These are phyloP conservation scores for Diplazon laetatorius DNA, from an alignment of 2,888 invertebrate species.

Conservation along the genomic window DNA sequence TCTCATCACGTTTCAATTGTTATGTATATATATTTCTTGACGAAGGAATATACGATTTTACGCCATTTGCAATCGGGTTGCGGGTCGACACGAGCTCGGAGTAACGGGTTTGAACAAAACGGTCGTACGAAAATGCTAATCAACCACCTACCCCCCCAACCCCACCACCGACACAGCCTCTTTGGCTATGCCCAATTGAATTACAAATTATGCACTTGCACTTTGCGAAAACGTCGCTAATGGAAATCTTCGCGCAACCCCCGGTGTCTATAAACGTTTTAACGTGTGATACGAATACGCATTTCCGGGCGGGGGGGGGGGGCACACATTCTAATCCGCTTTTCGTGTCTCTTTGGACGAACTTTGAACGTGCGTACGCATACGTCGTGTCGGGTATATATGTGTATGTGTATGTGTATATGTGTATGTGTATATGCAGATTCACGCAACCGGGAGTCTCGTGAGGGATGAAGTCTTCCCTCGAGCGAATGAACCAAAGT, in stretches of 20 bases:
- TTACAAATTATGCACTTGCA: constrained; percentile 57
- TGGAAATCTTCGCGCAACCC: constrained; percentile 59
- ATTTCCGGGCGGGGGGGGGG: no score
- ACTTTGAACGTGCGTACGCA: constrained; percentile 46
- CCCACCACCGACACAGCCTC: constrained; percentile 58
- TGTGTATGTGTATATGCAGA: no score
- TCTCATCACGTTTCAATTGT: constrained; percentile 39
- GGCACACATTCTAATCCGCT: constrained; percentile 28
- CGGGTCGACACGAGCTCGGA: no score
- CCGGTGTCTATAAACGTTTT: constrained; percentile 19
- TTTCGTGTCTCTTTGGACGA: constrained; percentile 10
- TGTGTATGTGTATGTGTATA: constrained; percentile 10
- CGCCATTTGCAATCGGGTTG: no score
- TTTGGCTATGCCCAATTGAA: constrained; percentile 52
- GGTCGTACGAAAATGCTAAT: no score
- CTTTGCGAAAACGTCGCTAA: constrained; percentile 50
- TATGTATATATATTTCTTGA: no score
- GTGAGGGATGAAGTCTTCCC: not conserved
- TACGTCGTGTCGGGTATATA: constrained; percentile 2
- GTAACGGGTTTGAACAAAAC: no score
- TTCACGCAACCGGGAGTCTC: no score
- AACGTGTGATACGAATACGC: constrained; percentile 13
- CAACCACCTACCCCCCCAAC: no score
- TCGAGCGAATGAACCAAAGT: not conserved
- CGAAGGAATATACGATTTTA: no score